Conservation (phyloP, 2,113 vertebrate species). For the Ranitomeya imitator region DNA sequence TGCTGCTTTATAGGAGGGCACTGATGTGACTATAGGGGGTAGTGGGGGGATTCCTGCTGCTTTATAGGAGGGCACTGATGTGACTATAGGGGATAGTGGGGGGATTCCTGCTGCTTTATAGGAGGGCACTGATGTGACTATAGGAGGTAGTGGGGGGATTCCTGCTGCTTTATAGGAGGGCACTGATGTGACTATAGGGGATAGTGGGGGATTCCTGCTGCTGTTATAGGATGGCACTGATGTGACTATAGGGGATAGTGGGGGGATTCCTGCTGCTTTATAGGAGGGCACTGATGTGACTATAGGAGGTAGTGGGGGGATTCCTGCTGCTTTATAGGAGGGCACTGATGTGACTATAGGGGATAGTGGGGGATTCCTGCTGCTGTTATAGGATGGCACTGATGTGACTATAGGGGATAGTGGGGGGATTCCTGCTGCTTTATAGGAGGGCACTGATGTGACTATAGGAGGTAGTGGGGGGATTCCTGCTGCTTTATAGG, state of each 20-base stretch:
- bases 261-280: not conserved
- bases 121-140: too few species aligned
- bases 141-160: too few species aligned
- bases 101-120: not conserved
- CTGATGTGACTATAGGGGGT: not conserved
- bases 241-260: too few species aligned
- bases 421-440: not conserved
- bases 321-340: not conserved
- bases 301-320: not conserved
- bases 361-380: too few species aligned
- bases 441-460: not conserved
- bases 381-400: too few species aligned
- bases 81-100: not conserved
- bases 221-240: too few species aligned
- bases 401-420: not conserved
- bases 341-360: too few species aligned
- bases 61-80: not conserved
- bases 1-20: not conserved
- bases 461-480: not conserved
- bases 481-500: not conserved
- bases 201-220: too few species aligned
- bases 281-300: not conserved
- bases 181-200: too few species aligned
- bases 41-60: not conserved
- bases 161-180: too few species aligned